phyloP scores from a whole-genome alignment of 2,797 vertebrate genomes.

The Lagocephalus sceleratus region DNA sequence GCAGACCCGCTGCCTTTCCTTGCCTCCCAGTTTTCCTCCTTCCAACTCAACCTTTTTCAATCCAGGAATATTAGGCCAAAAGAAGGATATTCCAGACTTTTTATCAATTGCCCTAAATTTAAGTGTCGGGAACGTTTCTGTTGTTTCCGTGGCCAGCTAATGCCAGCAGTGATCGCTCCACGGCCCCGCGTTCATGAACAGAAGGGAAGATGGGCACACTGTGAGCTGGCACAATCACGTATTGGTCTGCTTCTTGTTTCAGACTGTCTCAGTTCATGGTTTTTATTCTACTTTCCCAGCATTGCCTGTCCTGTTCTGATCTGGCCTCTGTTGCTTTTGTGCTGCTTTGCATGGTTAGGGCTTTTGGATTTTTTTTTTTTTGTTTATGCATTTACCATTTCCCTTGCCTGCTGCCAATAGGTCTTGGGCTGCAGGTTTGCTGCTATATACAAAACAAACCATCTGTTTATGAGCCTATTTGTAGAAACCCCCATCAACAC shows the following conservation, averaged over 20 bases:
- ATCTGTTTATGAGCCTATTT: constrained; percentile 38
- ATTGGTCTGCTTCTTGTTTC: constrained; percentile 50
- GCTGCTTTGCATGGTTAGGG: constrained; percentile 51
- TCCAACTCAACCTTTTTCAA: constrained; percentile 35
- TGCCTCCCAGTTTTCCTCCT: constrained; percentile 17
- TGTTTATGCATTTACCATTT: constrained; percentile 63
- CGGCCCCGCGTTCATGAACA: constrained; percentile 48
- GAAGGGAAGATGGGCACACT: constrained; percentile 43
- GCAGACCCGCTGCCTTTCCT: constrained; percentile 33
- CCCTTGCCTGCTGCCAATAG: constrained; percentile 57
- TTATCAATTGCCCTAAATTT: background rate
- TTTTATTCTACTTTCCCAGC: constrained; percentile 56
- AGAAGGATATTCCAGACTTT: constrained; percentile 9
- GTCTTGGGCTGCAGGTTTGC: constrained; percentile 52
- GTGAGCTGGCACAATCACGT: constrained; percentile 47
- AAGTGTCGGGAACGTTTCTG: too few species aligned
- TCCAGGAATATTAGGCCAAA: constrained; percentile 26
- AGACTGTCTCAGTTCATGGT: constrained; percentile 46
- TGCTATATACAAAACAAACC: constrained; percentile 43
- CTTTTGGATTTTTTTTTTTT: constrained; percentile 48
- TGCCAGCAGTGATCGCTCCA: constrained; percentile 67
- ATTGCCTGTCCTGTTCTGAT: constrained; percentile 28
- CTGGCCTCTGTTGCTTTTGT: constrained; percentile 3
- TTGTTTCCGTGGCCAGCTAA: constrained; percentile 58
- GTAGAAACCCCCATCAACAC: constrained; percentile 20